Base-by-base conservation (phyloP, 2,888 invertebrate genomes). In the Stenolophus ochropezus region DNA sequence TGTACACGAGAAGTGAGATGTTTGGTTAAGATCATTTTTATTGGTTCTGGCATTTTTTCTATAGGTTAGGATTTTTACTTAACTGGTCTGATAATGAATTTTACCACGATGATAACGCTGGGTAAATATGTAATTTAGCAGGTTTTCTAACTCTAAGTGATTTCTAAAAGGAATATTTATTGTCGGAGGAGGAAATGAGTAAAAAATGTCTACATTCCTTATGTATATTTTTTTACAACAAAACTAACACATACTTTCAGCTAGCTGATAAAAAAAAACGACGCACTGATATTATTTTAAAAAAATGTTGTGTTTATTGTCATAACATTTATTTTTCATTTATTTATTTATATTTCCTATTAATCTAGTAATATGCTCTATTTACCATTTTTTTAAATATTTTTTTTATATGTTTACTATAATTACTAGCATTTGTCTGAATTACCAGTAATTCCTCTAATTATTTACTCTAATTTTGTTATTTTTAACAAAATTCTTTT, bases 101-200 rank as follows among this genome's bases (percentile, higher is more conserved):
- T 69, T 69, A 33, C 65, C 65, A 69, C 65, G 65, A 33, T 69
- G 33, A 69, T 69, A 69, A 69, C n/a, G 11, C 16, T 69, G 61
- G 16, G 65, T 33, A 27, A 69, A 69, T 69, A 69, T 69, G 65
- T 69, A 69, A 69, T 16, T 18, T 33, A 69, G 65, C 65, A 69
- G 65, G 65, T 69, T 18, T 2, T 16, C 49, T 42, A 42, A n/a
- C n/a, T n/a, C 8, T 11, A 42, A 42, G 33, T 11, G 11, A 11
- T 42, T 42, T 42, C 33, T 42, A 42, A 42, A 1, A 42, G 11
- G 33, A 33, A 8, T 42, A 8, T 42, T 42, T 42, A 11, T 42
- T 42, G 33, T 42, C 33, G 33, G 33, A 42, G 33, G 33, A 42
- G 33, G 33, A 42, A 42, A 42, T 42, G 33, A 42, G 11, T 42